A percentile compares a stretch with the other conserved stretches of the same genome.
Evolutionary conservation across 2,113 vertebrate genomes (phyloP).

Genomic region (Talpa occidentalis): DNA sequence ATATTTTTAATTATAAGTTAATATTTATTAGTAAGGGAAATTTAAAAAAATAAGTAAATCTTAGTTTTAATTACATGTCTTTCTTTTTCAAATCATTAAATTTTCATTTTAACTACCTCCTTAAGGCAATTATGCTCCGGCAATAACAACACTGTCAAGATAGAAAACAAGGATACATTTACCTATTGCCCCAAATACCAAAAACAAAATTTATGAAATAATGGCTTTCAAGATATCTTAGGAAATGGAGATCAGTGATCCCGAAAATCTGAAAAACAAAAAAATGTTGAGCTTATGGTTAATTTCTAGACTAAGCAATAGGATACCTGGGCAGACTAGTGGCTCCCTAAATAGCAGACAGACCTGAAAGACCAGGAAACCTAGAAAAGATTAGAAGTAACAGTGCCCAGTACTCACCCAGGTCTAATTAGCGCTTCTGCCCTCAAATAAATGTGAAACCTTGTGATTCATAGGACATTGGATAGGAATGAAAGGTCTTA

Average conservation of each 20-base stretch:
- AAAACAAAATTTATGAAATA: background rate
- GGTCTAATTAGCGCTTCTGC: background rate
- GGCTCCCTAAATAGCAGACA: background rate
- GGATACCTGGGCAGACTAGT: background rate
- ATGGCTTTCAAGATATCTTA: background rate
- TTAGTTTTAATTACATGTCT: background rate
- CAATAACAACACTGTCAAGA: background rate
- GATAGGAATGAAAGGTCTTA: background rate
- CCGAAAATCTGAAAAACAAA: background rate
- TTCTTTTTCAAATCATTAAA: background rate
- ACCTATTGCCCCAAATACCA: background rate
- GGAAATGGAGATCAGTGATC: background rate
- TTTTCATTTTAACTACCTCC: background rate
- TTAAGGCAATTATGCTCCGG: background rate
- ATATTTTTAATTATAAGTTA: background rate
- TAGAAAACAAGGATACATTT: background rate
- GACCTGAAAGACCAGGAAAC: background rate
- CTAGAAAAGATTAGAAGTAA: background rate
- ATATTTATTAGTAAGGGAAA: background rate
- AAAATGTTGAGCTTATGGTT: background rate
- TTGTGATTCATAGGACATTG: background rate
- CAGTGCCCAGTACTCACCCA: background rate
- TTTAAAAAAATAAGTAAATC: background rate
- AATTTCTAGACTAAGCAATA: background rate
- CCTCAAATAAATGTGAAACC: background rate